phyloP scores from a whole-genome alignment of 2,797 vertebrate species.

The Myotis pilosus region DNA sequence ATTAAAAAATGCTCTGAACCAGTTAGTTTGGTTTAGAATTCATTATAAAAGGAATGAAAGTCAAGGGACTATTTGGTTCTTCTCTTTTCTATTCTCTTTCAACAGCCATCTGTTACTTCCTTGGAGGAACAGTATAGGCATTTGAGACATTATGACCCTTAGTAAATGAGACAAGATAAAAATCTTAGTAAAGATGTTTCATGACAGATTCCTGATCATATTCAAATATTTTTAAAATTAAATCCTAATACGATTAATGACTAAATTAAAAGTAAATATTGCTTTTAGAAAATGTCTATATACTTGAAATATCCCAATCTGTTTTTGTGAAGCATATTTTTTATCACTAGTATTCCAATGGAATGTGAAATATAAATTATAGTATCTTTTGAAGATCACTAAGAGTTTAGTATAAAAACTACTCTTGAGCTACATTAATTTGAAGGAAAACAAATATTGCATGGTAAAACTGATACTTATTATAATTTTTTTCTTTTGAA shows the following conservation, averaged over 20 bases:
- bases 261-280: neutral
- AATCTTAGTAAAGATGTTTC: neutral
- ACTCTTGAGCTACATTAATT: neutral
- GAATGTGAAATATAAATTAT: neutral
- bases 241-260: neutral
- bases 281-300: constrained; percentile 11
- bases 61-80: neutral
- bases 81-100: neutral
- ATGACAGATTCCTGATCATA: neutral
- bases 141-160: neutral
- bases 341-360: neutral
- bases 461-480: neutral
- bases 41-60: neutral
- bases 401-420: constrained; percentile 5
- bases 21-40: neutral
- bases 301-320: neutral
- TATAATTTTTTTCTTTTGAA: neutral
- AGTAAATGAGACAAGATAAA: neutral
- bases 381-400: neutral
- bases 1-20: neutral
- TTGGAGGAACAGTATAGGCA: neutral
- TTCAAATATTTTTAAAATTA: neutral
- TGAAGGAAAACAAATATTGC: neutral
- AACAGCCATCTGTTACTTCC: neutral
- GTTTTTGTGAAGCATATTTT: neutral